phyloP scores from a whole-genome alignment of 1,140 invertebrate species.

The Xylocopa sonorina region DNA sequence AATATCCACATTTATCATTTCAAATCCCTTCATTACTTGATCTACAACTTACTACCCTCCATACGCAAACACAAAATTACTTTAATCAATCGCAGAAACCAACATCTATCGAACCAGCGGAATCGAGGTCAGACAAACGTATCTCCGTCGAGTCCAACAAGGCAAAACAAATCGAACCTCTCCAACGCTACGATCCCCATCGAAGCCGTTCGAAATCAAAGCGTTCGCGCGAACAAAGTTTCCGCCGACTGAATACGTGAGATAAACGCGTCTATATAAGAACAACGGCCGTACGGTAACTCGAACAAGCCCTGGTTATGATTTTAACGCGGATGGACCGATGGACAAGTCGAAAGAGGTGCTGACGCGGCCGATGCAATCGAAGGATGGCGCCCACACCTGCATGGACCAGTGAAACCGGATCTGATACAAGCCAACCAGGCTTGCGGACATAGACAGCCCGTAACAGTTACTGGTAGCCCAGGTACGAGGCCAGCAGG shows the following conservation, averaged over 20 bases:
- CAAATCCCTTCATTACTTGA: no score
- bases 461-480: conserved; percentile 69
- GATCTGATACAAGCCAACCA: conserved; percentile 52
- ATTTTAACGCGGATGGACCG: conserved; percentile 52
- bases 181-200: no score
- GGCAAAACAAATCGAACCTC: no score
- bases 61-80: no score
- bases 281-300: conserved; percentile 5
- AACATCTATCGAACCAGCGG: no score
- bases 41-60: no score
- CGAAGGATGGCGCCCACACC: conserved; percentile 32
- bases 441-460: conserved; percentile 64
- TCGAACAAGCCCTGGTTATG: conserved; percentile 42
- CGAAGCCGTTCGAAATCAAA: conserved; percentile 17
- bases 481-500: conserved; percentile 49
- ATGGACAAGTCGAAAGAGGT: conserved; percentile 53
- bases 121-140: background rate
- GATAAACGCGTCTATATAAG: background rate
- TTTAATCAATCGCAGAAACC: no score
- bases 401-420: conserved; percentile 50
- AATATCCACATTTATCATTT: no score
- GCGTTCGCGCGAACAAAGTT: background rate
- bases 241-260: background rate
- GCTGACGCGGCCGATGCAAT: conserved; percentile 51
- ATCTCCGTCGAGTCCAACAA: background rate